Base-by-base conservation (phyloP, 2,113 vertebrate species). In the Trematocara unimaculatum region DNA sequence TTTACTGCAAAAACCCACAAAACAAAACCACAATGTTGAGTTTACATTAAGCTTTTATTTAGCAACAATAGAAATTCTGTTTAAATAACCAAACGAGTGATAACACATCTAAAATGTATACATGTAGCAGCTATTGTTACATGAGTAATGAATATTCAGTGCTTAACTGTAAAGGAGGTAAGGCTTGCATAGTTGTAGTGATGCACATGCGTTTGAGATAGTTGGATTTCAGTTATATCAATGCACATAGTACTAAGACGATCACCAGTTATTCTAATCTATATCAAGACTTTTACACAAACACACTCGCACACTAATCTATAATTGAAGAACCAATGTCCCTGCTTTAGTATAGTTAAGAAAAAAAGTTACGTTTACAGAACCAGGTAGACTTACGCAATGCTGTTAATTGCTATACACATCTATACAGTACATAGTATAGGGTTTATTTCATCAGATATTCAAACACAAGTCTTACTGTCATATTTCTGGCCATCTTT, bases 31-130 rank as follows among this genome's bases (percentile, higher is more conserved):
- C 55, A 15, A 78, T 4, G 18, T 92, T 62, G 2, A 88, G 47
- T 77, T 38, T 80, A 91, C 84, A 81, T 85, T 84, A 91, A 93
- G 84, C 88, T 87, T 96, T 96, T 96, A 96, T 96, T 96, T 91
- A 95, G 89, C 92, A 95, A 95, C 92, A 95, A 90, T 95, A 95
- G 86, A 95, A 96, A 96, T 85, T 83, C n/a, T 40, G 72, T 91
- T 90, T 84, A n/a, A 80, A 91, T 90, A 84, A 64, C 85, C 26
- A 92, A 90, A 89, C 79, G 58, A 89, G 35, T 74, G 45, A 53
- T 55, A 78, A 74, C 49, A 74, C 64, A 51, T 10, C 17, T 79
- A 56, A 40, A 53, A 79, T 26, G 18, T 82, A 17, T 17, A 62
- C 31, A 82, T 79, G 70, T 55, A 88, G 54, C 92, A 90, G 82